Percentiles rank a stretch among this genome's conserved stretches.
These are phyloP conservation scores for Chloroclystis v-ata DNA, from an alignment of 2,888 invertebrate species.

Conservation along the genomic window DNA sequence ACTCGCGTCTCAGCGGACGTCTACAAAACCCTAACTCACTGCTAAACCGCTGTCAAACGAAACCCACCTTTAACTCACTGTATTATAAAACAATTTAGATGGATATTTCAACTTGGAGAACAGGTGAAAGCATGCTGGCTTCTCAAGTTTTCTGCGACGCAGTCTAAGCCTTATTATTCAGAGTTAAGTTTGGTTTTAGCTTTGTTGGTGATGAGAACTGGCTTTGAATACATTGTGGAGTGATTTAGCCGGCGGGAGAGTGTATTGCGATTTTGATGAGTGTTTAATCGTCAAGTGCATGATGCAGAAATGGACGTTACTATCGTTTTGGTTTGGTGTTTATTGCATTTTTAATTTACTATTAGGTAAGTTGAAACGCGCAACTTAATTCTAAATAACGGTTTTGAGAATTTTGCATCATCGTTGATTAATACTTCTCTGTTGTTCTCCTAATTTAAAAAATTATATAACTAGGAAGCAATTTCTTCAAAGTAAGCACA, in stretches of 20 bases:
- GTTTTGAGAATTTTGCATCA: background rate
- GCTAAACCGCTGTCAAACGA: background rate
- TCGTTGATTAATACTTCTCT: background rate
- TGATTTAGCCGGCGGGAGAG: background rate
- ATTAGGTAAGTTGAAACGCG: background rate
- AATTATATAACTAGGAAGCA: too few species aligned
- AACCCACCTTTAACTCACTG: background rate
- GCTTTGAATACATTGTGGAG: background rate
- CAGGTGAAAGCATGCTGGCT: constrained; percentile 7
- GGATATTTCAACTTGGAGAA: background rate
- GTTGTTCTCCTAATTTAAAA: background rate
- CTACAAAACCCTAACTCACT: constrained; percentile 9
- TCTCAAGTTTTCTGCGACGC: background rate
- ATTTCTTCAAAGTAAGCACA: too few species aligned
- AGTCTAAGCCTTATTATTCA: background rate
- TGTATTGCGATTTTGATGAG: too few species aligned
- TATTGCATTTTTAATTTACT: background rate
- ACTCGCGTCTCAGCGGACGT: background rate
- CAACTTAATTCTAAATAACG: background rate
- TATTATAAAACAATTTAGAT: background rate
- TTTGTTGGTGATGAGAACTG: background rate
- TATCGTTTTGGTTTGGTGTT: background rate
- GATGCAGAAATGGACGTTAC: background rate
- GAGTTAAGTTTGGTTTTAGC: constrained; percentile 2
- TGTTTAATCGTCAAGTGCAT: background rate